Evolutionary conservation across 2,888 invertebrate species (phyloP).

Genomic region (Allacma fusca): DNA sequence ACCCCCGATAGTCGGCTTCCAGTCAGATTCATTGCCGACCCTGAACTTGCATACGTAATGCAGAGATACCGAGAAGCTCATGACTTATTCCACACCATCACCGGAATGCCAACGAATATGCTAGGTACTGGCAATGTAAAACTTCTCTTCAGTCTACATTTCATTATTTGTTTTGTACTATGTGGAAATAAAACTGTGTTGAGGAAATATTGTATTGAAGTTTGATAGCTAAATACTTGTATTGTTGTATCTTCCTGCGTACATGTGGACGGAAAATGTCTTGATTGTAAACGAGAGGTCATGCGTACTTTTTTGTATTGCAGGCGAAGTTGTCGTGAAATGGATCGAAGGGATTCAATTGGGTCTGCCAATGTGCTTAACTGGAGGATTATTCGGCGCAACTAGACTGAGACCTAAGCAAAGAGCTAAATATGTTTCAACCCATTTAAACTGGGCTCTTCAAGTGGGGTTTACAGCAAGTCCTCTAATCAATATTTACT

Average conservation of each 20-base stretch:
- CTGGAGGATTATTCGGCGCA: constrained; percentile 92
- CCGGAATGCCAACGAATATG: constrained; percentile 95
- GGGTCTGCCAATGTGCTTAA: constrained; percentile 92
- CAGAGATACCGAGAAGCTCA: constrained; percentile 97
- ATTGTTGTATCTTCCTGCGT: constrained; percentile 7
- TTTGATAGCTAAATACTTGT: too few relatives aligned
- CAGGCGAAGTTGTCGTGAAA: constrained; percentile 88
- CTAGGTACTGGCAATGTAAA: constrained; percentile 74
- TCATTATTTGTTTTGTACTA: too few relatives aligned
- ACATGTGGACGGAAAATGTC: too few relatives aligned
- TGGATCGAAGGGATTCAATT: constrained; percentile 98
- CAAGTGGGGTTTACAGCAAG: constrained; percentile 77
- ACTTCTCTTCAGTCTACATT: too few relatives aligned
- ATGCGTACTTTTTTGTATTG: constrained; percentile 51
- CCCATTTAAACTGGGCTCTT: constrained; percentile 88
- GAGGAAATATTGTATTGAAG: background rate
- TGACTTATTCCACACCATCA: constrained; percentile 89
- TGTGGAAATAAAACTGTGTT: too few relatives aligned
- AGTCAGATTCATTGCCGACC: constrained; percentile 90
- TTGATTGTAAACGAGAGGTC: too few relatives aligned
- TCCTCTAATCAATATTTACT: constrained; percentile 87
- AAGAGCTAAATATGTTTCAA: constrained; percentile 76
- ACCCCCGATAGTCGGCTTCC: constrained; percentile 89
- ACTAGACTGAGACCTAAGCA: constrained; percentile 85
- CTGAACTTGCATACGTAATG: constrained; percentile 93